phyloP scores from a whole-genome alignment of 1,140 invertebrate species.

The Tyrophagus putrescentiae region DNA sequence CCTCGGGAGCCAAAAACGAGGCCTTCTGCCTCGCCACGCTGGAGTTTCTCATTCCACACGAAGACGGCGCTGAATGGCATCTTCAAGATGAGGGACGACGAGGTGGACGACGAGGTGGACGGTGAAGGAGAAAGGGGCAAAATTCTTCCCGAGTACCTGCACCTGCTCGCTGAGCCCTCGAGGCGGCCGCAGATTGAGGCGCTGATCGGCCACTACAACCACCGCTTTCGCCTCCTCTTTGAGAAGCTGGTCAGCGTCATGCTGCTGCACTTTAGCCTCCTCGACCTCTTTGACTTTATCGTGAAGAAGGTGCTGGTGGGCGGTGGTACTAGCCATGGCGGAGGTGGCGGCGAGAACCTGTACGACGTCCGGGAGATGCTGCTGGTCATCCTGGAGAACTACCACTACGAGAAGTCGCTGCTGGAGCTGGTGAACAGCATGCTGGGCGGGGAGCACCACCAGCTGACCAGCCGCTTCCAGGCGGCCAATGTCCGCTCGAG shows the following conservation, averaged over 20 bases:
- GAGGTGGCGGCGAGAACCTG: constrained; percentile 40
- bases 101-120: no score
- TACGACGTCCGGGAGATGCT: constrained; percentile 41
- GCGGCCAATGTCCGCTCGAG: not conserved
- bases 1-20: not conserved
- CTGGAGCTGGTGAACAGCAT: constrained; percentile 35
- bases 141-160: not conserved
- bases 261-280: not conserved
- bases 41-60: not conserved
- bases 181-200: not conserved
- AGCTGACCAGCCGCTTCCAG: constrained; percentile 25
- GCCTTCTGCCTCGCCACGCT: constrained; percentile 12
- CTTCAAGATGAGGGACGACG: not conserved
- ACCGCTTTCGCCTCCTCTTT: not conserved
- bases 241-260: not conserved
- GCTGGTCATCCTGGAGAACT: constrained; percentile 42
- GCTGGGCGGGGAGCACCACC: constrained; percentile 36
- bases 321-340: constrained; percentile 35
- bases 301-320: constrained; percentile 1
- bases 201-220: not conserved
- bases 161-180: not conserved
- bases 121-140: no score
- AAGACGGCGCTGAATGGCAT: not conserved
- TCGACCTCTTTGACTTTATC: not conserved
- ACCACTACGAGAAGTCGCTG: constrained; percentile 41